Base-by-base conservation (phyloP, 2,888 invertebrate species). In the Lottia scabra region DNA sequence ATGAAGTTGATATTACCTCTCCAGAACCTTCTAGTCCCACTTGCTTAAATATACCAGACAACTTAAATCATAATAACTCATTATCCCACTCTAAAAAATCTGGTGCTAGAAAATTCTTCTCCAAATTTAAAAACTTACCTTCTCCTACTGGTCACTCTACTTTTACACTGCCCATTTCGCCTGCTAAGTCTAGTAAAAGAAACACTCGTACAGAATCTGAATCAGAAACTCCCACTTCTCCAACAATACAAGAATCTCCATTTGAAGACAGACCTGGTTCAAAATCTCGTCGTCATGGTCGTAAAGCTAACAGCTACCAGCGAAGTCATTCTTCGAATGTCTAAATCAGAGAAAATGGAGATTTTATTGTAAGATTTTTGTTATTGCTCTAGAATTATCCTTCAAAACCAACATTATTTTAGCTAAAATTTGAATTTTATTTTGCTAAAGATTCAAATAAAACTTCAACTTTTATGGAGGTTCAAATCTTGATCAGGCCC, bases 71-170 rank as follows among this genome's bases (percentile, higher is more conserved):
- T 38, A 6, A 38, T 6, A 38, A 38, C 38, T 65, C 67, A 63
- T 69, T 27, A 62, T 72, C 78, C 10, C 73, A 77, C 68, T 75
- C 78, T 4, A 83, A 84, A 74, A 82, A 81, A 75, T 83, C 84
- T 26, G 77, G 85, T 30, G 82, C 86, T 19, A 78, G 82, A 68
- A 85, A 84, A 75, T 78, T 86, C n/a, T 83, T 86, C 73, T 82
- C 83, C 23, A 81, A 82, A 65, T 77, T 86, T 23, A 77, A 80
- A 63, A 84, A 74, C 70, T 71, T 76, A 63, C 76, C 81, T n/a
- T 77, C 78, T n/a, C 78, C 78, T 56, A 74, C 78, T 10, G 67
- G 74, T 13, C 74, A 75, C 19, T 67, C 67, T 10, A n/a, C 64
- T n/a, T 72, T 70, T 5, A 65, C 69, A n/a, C 65, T 69, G 12